A percentile compares a stretch with the other conserved stretches of the same genome.
phyloP scores from a whole-genome alignment of 2,113 vertebrate genomes.

The Cygnus atratus region DNA sequence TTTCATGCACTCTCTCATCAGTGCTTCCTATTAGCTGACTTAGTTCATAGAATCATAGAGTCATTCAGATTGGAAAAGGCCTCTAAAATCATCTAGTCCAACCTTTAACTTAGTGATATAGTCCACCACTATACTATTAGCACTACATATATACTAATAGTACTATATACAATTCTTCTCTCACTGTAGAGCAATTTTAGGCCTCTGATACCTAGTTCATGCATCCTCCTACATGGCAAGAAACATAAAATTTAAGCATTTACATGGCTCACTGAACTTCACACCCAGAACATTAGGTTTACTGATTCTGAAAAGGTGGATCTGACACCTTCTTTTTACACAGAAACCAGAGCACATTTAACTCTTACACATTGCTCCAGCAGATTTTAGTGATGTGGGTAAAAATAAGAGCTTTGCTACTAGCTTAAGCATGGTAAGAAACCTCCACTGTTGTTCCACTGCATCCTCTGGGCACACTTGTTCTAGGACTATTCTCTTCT shows the following conservation, averaged over 20 bases:
- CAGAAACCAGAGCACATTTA: not conserved
- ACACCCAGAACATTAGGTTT: conserved; percentile 44
- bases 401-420: conserved; percentile 18
- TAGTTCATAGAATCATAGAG: no score
- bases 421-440: not conserved
- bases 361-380: not conserved
- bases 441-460: not conserved
- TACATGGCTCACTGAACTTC: conserved; percentile 9
- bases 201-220: not conserved
- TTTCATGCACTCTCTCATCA: not conserved
- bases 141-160: no score
- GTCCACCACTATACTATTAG: no score
- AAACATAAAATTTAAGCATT: conserved; percentile 25
- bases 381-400: not conserved
- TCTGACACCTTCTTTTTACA: conserved; percentile 24
- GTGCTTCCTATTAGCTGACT: not conserved
- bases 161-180: not conserved
- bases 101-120: no score
- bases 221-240: not conserved
- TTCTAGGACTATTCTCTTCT: not conserved
- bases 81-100: no score
- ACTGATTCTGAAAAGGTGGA: conserved; percentile 19
- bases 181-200: not conserved
- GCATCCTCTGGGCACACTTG: not conserved
- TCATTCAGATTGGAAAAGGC: no score